Evolutionary conservation across 2,888 invertebrate species (phyloP).

Genomic region (Amiota minor): DNA sequence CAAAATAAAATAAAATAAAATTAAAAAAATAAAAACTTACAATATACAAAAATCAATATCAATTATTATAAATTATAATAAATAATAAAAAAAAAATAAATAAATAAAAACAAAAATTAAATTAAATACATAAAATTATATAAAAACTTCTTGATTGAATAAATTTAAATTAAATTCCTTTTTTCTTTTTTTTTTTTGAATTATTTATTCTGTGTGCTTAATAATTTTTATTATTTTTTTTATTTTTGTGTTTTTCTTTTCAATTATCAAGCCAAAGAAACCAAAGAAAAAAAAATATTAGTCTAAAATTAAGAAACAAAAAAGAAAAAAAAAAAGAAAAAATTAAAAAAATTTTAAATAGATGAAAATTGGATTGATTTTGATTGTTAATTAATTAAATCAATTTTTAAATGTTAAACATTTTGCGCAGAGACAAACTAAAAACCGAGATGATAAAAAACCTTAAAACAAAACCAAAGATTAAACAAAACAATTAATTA

Average conservation of each 20-base stretch:
- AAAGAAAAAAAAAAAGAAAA: constrained; percentile 36
- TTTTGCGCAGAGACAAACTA: neutral
- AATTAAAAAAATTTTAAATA: constrained; percentile 57
- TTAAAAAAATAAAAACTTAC: constrained; percentile 16
- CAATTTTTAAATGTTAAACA: constrained; percentile 56
- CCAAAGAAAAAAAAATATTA: constrained; percentile 3
- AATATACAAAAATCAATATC: constrained; percentile 22
- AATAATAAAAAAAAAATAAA: no score
- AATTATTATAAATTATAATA: no score
- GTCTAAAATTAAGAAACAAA: constrained; percentile 13
- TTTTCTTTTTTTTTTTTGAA: no score
- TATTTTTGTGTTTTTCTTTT: no score
- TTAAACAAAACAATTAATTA: constrained; percentile 55
- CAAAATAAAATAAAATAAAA: constrained; percentile 32
- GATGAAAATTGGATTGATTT: constrained; percentile 55
- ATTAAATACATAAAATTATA: constrained; percentile 31
- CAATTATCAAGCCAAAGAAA: no score
- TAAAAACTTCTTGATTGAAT: constrained; percentile 57
- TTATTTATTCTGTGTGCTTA: constrained; percentile 29
- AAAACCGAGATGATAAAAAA: constrained; percentile 27
- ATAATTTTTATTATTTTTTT: no score
- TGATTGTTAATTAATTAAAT: constrained; percentile 52
- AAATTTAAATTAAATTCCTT: constrained; percentile 59
- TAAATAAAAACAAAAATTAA: constrained; percentile 29
- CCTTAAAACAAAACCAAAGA: constrained; percentile 57